phyloP scores from a whole-genome alignment of 1,140 invertebrate genomes.

The Drosophila pruinosa region DNA sequence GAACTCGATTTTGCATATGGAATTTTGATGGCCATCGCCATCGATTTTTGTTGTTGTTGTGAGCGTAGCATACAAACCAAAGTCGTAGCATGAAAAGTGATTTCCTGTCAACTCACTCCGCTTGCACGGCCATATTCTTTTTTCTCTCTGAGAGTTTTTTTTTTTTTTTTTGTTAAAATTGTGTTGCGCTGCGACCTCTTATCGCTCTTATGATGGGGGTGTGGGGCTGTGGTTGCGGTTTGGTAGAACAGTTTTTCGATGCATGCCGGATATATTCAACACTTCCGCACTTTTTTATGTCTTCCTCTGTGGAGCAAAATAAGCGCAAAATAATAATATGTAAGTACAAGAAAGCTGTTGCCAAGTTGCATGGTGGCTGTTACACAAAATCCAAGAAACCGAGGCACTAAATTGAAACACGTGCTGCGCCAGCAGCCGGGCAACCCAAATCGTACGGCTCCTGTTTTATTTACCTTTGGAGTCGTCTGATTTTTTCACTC shows the following conservation, averaged over 20 bases:
- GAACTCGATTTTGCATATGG: conserved; percentile 50
- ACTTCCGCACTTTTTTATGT: conserved; percentile 74
- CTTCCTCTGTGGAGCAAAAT: conserved; percentile 49
- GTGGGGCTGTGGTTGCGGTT: background rate
- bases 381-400: conserved; percentile 19
- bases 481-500: conserved; percentile 4
- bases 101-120: conserved; percentile 33
- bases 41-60: conserved; percentile 51
- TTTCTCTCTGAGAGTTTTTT: background rate
- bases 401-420: conserved; percentile 33
- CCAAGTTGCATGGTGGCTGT: background rate
- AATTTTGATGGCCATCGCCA: conserved; percentile 62
- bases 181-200: conserved; percentile 53
- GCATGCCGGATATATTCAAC: conserved; percentile 66
- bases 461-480: conserved; percentile 26
- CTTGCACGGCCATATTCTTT: background rate
- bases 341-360: conserved; percentile 9
- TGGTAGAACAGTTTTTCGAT: conserved; percentile 19
- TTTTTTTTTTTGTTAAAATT: conserved; percentile 33
- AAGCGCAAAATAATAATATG: conserved; percentile 43
- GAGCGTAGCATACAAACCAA: background rate
- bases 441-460: conserved; percentile 9
- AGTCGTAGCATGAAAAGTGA: conserved; percentile 44
- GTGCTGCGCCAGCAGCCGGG: conserved; percentile 2
- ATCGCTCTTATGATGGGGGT: conserved; percentile 31